Evolutionary conservation across 1,140 invertebrate species (phyloP).

Genomic region (Eufriesea mexicana): DNA sequence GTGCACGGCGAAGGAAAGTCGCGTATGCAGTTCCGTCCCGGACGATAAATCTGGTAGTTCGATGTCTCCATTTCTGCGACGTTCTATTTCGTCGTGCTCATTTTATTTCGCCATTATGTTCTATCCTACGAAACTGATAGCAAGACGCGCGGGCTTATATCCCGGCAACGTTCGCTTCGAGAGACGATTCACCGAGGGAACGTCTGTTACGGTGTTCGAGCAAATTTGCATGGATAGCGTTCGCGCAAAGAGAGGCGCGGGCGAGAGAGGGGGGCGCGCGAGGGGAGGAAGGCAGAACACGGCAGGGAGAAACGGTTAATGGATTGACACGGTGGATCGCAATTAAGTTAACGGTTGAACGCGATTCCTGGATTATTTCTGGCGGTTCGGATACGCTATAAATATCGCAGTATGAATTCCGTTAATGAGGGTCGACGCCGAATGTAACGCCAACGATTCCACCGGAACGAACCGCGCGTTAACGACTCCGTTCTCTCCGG

Average conservation of each 20-base stretch:
- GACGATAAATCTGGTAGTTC: slow-evolving; percentile 57
- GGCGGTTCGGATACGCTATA: slow-evolving; percentile 23
- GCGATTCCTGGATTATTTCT: slow-evolving; percentile 47
- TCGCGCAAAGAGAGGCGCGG: background rate
- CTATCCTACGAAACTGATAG: slow-evolving; percentile 46
- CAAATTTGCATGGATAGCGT: slow-evolving; percentile 50
- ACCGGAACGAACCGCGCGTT: background rate
- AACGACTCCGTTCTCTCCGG: background rate
- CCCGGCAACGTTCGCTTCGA: background rate
- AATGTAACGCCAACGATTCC: background rate
- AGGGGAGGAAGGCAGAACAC: background rate
- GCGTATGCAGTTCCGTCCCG: slow-evolving; percentile 14
- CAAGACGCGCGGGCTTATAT: slow-evolving; percentile 18
- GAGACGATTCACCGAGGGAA: slow-evolving; percentile 14
- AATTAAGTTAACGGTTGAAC: slow-evolving; percentile 53
- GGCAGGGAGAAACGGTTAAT: slow-evolving; percentile 34
- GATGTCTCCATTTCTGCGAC: slow-evolving; percentile 58
- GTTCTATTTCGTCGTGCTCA: slow-evolving; percentile 35
- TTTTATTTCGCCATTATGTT: slow-evolving; percentile 57
- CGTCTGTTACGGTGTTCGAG: slow-evolving; percentile 46
- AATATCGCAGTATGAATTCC: slow-evolving; percentile 38
- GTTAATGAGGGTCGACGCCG: slow-evolving; percentile 22
- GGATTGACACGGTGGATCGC: slow-evolving; percentile 48
- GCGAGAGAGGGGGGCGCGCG: too few relatives aligned
- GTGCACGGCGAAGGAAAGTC: background rate